phyloP scores from a whole-genome alignment of 2,888 invertebrate species.

The Caenorhabditis doughertyi region DNA sequence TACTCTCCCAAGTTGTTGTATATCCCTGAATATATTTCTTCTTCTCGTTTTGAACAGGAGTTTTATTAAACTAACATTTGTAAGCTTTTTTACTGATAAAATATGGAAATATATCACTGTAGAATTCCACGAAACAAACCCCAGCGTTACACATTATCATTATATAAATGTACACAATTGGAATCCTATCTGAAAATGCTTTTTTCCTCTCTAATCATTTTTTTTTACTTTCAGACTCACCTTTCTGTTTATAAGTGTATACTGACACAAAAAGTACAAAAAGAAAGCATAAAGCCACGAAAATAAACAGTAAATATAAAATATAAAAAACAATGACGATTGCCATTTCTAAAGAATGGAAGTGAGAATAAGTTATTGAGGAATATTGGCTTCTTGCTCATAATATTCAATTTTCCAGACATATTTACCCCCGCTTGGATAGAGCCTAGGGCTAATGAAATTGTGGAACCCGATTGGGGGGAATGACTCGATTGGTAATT shows the following conservation, averaged over 20 bases:
- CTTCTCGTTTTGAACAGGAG: not conserved
- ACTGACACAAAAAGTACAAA: conserved; percentile 1
- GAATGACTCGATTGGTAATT: too few species aligned
- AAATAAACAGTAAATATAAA: conserved; percentile 2
- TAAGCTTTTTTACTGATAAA: conserved; percentile 17
- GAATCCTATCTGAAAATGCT: conserved; percentile 12
- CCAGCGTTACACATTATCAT: conserved; percentile 18
- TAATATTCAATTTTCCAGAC: conserved; percentile 9
- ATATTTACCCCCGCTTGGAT: conserved; percentile 5
- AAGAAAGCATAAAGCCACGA: conserved; percentile 3
- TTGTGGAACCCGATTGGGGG: not conserved
- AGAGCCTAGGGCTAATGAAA: conserved; percentile 16
- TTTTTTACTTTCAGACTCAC: not conserved
- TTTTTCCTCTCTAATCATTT: not conserved
- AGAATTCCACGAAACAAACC: conserved; percentile 21
- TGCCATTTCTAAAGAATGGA: conserved; percentile 2
- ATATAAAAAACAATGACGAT: conserved; percentile 15
- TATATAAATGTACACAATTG: conserved; percentile 27
- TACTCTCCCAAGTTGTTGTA: conserved; percentile 18
- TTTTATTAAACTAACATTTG: conserved; percentile 19
- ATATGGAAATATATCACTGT: conserved; percentile 28
- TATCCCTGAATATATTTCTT: conserved; percentile 4
- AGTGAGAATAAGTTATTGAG: not conserved
- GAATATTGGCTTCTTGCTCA: not conserved
- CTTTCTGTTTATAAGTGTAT: conserved; percentile 23